These are phyloP conservation scores for Falco naumanni DNA, from an alignment of 2,797 vertebrate species.

Conservation along the genomic window DNA sequence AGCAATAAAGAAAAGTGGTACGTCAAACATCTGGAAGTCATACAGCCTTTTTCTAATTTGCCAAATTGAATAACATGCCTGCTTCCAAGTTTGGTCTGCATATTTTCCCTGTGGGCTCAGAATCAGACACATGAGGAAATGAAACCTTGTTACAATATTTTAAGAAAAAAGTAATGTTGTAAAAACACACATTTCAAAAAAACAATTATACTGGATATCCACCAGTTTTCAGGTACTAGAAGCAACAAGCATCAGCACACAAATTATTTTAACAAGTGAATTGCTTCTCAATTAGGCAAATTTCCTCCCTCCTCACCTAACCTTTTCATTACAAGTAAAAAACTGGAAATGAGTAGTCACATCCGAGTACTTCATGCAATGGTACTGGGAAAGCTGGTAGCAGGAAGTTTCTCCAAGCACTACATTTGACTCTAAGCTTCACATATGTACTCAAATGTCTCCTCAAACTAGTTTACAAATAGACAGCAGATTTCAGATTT, in stretches of 20 bases:
- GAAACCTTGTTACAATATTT: conserved; percentile 62
- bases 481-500: background rate
- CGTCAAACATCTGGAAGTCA: background rate
- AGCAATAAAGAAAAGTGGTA: background rate
- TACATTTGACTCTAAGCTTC: background rate
- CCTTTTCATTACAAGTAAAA: background rate
- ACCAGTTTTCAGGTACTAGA: background rate
- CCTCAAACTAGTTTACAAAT: background rate
- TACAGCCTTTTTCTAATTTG: background rate
- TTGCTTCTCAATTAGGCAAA: background rate
- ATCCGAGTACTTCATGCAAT: background rate
- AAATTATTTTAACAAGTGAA: background rate
- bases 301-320: background rate
- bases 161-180: background rate
- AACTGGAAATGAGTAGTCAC: background rate
- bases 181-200: background rate
- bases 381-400: background rate
- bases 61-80: background rate
- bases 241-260: background rate
- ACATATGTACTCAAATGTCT: background rate
- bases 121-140: conserved; percentile 13
- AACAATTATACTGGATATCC: background rate
- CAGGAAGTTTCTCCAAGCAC: background rate
- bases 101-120: conserved; percentile 34
- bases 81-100: background rate